phyloP scores from a whole-genome alignment of 2,888 invertebrate genomes.

The Dermolepida albohirtum region DNA sequence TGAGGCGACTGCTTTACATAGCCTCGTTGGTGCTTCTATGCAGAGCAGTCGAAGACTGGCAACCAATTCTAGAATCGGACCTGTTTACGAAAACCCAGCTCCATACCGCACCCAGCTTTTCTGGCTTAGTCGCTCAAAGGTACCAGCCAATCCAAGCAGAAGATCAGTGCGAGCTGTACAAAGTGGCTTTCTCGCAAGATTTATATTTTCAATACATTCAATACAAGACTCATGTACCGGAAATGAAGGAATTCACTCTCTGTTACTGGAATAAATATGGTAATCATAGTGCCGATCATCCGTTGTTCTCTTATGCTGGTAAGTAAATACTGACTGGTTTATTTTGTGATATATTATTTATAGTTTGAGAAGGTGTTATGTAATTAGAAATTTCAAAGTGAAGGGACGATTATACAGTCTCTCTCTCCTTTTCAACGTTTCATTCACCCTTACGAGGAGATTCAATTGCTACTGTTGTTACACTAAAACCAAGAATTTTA shows the following conservation, averaged over 20 bases:
- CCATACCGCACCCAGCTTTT: constrained; percentile 43
- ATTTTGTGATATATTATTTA: too few relatives aligned
- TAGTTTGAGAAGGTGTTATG: too few relatives aligned
- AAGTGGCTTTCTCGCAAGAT: constrained; percentile 71
- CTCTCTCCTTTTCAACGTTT: too few relatives aligned
- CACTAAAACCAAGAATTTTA: too few relatives aligned
- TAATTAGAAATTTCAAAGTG: too few relatives aligned
- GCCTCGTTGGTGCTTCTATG: constrained; percentile 58
- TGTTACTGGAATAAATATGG: constrained; percentile 87
- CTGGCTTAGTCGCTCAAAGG: constrained; percentile 47
- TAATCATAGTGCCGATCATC: constrained; percentile 86
- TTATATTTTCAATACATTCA: constrained; percentile 77
- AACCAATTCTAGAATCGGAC: constrained; percentile 66
- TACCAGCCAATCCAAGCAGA: constrained; percentile 50
- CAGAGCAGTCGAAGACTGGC: constrained; percentile 66
- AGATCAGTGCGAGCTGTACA: constrained; percentile 68
- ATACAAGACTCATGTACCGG: constrained; percentile 78
- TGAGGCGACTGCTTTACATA: constrained; percentile 48
- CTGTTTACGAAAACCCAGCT: constrained; percentile 55
- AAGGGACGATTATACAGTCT: too few relatives aligned
- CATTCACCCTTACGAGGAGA: too few relatives aligned
- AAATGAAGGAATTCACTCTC: constrained; percentile 84
- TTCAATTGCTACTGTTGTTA: too few relatives aligned
- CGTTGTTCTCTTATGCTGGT: constrained; percentile 86
- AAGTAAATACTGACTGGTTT: constrained; percentile 59